Conservation (phyloP, 2,888 invertebrate species). For the Brachypterus glaber region DNA sequence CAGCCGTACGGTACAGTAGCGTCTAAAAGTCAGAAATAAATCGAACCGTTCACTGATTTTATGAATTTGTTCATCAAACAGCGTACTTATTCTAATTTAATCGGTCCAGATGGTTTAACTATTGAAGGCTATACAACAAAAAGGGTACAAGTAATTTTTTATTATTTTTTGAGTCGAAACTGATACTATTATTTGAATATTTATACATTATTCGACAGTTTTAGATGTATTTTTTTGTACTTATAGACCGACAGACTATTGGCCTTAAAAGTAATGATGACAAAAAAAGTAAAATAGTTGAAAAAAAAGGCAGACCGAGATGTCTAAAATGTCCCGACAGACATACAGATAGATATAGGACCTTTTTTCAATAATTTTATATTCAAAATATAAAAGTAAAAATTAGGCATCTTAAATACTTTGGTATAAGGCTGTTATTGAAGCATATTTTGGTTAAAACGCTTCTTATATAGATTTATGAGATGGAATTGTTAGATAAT, state of each 20-base stretch:
- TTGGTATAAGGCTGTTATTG: no score
- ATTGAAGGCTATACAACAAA: slow-evolving; percentile 11
- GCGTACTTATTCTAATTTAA: slow-evolving; percentile 17
- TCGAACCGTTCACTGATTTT: slow-evolving; percentile 20
- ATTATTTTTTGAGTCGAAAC: slow-evolving; percentile 19
- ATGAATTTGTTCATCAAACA: slow-evolving; percentile 21
- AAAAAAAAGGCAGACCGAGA: no score
- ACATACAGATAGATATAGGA: no score
- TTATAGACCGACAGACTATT: not conserved
- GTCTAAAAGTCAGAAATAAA: slow-evolving; percentile 23
- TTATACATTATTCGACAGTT: not conserved
- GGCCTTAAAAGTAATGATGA: not conserved
- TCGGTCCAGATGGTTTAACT: slow-evolving; percentile 2
- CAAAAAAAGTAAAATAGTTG: no score
- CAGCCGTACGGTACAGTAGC: slow-evolving; percentile 14
- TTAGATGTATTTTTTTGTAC: not conserved
- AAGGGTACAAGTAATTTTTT: slow-evolving; percentile 13
- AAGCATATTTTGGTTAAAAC: no score
- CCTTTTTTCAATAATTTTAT: no score
- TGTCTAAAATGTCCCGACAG: no score
- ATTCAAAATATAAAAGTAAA: no score
- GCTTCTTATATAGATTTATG: no score
- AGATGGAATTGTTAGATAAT: no score
- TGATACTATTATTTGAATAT: slow-evolving; percentile 4
- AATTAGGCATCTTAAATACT: no score